Evolutionary conservation across 64 coral and sea anemone genomes (phyloP), one percentile per base, ranked within the genome.

Genomic region (Dendronephthya gigantea): DNA sequence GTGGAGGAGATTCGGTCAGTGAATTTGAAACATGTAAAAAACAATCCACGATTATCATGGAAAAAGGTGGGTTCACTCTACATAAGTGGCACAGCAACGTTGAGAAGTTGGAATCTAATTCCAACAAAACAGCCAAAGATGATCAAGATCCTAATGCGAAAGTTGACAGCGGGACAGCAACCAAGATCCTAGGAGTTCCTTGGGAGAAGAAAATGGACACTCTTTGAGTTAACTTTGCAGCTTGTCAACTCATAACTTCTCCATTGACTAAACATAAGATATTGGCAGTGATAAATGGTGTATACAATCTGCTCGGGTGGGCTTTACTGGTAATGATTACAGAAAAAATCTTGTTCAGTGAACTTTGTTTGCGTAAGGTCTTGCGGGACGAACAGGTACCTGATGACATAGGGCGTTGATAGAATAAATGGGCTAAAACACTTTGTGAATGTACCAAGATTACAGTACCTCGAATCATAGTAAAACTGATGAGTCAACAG

Each of bases 101-200:
- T 10, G 17, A 79, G 37, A 9, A 3, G 17, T 10, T 17, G 37
- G 37, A 79, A 39, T 19, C 19, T 1, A 7, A 0, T 15, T 4
- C 15, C 1, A 79, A 79, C 11, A 29, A 15, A 16, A 75, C 2
- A 75, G 13, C 55, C 19, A 5, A 15, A n/a, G 41, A 45, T 45
- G 25, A 39, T 2, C 72, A 79, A 79, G 32, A 34, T 79, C 1
- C 13, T 33, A 4, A 14, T 9, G 13, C 0, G 15, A 12, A 29
- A 35, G 29, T 12, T 28, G 34, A 89, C 85, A 0, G n/a, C n/a
- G n/a, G n/a, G n/a, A n/a, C n/a, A n/a, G n/a, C n/a, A n/a, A n/a
- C n/a, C n/a, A 93, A 93, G 39, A 81, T 93, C 14, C 85, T 93
- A 29, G 88, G 88, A 33, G 87, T 83, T 31, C 11, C 82, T 0